Evolutionary conservation across 92 coral and sea anemone species (phyloP).

Genomic region (Porites divaricata): DNA sequence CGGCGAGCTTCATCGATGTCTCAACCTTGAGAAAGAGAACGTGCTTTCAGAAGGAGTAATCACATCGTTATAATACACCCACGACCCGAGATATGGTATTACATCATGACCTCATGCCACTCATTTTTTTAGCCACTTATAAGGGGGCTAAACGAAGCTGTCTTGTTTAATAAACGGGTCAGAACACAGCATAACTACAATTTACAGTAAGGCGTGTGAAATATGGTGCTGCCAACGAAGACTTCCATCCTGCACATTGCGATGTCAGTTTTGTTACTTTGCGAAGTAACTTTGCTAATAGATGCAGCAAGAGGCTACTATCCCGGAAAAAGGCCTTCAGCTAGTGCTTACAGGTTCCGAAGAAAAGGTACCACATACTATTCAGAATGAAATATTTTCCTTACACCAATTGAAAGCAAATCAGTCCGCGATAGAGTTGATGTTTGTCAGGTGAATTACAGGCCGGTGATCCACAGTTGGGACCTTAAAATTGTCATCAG

Average conservation of each 20-base stretch:
- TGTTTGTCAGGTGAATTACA: too few relatives aligned
- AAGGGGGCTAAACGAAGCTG: not conserved
- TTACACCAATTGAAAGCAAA: too few relatives aligned
- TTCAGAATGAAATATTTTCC: too few relatives aligned
- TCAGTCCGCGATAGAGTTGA: too few relatives aligned
- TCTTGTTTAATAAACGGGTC: not conserved
- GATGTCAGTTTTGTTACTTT: not conserved
- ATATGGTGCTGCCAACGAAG: slow-evolving; percentile 24
- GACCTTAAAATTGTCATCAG: too few relatives aligned
- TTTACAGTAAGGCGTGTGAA: not conserved
- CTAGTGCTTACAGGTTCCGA: not conserved
- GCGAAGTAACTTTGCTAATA: not conserved
- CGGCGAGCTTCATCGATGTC: too few relatives aligned
- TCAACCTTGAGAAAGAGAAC: not conserved
- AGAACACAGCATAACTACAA: not conserved
- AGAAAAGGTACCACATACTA: not conserved
- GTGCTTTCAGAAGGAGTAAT: not conserved
- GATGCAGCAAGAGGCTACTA: not conserved
- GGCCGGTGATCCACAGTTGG: too few relatives aligned
- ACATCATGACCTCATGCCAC: slow-evolving; percentile 4
- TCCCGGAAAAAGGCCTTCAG: not conserved
- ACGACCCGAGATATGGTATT: not conserved
- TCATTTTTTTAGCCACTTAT: not conserved
- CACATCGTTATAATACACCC: not conserved
- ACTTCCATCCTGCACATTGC: not conserved